Percentiles rank a stretch among this genome's conserved stretches.
phyloP scores from a whole-genome alignment of 2,113 vertebrate species.

The Cryptomyrus ogoouensis region DNA sequence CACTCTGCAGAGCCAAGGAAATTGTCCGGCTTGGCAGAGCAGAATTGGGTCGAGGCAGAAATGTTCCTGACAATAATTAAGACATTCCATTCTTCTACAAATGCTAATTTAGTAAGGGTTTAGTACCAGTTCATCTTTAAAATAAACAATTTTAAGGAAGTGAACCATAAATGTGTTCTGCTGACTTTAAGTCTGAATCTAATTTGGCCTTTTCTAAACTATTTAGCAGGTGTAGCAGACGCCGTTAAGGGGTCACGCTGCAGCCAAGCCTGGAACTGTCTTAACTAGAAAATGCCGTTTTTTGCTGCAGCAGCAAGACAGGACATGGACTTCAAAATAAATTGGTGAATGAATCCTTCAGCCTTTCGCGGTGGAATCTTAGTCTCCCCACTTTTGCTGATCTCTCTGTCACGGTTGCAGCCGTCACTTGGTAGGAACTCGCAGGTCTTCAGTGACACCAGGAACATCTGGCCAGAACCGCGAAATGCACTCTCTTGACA shows the following conservation, averaged over 20 bases:
- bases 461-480: not conserved
- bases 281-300: not conserved
- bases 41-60: not conserved
- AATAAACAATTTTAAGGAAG: not conserved
- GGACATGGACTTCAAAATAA: not conserved
- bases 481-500: not conserved
- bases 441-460: not conserved
- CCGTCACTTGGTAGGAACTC: not conserved
- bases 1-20: slow-evolving; percentile 2
- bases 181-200: not conserved
- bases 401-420: not conserved
- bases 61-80: not conserved
- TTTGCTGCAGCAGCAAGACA: not conserved
- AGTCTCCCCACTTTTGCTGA: not conserved
- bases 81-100: not conserved
- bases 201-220: not conserved
- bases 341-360: not conserved
- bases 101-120: not conserved
- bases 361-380: not conserved
- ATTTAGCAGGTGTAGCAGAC: not conserved
- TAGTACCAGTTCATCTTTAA: not conserved
- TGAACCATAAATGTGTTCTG: not conserved
- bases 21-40: not conserved
- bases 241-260: not conserved
- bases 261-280: not conserved